These are phyloP conservation scores for Gila orcuttii DNA, from an alignment of 2,113 vertebrate species.

Conservation along the genomic window DNA sequence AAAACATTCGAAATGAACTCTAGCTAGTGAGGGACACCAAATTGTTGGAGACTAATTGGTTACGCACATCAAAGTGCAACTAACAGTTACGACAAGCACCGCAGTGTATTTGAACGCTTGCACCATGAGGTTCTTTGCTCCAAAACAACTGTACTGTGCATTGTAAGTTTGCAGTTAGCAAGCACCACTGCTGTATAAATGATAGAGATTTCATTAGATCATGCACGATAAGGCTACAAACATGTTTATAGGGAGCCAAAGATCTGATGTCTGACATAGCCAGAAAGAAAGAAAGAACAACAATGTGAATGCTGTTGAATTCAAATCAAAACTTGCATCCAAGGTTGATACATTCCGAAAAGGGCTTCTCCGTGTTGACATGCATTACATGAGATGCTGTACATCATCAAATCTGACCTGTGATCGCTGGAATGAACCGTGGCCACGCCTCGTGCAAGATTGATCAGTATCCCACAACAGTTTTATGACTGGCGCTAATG, in stretches of 20 bases:
- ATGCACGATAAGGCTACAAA: constrained; percentile 61
- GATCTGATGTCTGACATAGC: constrained; percentile 52
- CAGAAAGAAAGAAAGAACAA: constrained; percentile 6
- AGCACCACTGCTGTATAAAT: constrained; percentile 63
- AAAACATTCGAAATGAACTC: constrained; percentile 6
- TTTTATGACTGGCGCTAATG: constrained; percentile 28
- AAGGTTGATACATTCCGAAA: constrained; percentile 48
- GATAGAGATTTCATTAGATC: constrained; percentile 58
- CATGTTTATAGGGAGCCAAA: constrained; percentile 53
- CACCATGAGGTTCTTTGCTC: constrained; percentile 58
- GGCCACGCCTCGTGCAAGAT: background rate
- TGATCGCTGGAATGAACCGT: background rate
- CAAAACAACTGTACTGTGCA: constrained; percentile 30
- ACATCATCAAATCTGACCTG: background rate
- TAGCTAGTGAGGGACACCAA: constrained; percentile 49
- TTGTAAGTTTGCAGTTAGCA: constrained; percentile 58
- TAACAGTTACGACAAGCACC: constrained; percentile 35
- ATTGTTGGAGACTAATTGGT: constrained; percentile 39
- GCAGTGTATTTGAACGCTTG: constrained; percentile 40
- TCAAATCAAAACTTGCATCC: constrained; percentile 41
- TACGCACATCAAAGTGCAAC: constrained; percentile 26
- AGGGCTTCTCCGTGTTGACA: constrained; percentile 25
- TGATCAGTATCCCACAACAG: background rate
- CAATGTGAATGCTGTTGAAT: constrained; percentile 3
- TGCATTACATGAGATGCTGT: constrained; percentile 17